Evolutionary conservation across 2,888 invertebrate genomes (phyloP).

Genomic region (Linnaemya tessellans): DNA sequence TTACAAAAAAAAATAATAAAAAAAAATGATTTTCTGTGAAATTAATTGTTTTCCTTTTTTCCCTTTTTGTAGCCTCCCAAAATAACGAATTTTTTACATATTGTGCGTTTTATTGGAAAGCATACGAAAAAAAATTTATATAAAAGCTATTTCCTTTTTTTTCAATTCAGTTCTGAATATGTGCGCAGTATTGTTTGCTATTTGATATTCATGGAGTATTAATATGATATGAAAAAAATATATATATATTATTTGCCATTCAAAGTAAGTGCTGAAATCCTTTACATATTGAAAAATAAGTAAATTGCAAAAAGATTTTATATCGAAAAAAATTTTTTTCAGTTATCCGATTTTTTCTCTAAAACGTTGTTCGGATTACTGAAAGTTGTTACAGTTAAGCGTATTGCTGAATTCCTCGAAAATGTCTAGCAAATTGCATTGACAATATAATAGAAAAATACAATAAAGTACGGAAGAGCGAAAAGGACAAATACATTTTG

Average conservation of each 20-base stretch:
- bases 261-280: background rate
- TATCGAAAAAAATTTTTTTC: too few species aligned
- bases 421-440: too few species aligned
- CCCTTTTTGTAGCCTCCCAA: background rate
- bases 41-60: conserved; percentile 2
- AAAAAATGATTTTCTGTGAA: background rate
- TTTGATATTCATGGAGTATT: conserved; percentile 38
- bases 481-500: too few species aligned
- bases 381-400: too few species aligned
- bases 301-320: too few species aligned
- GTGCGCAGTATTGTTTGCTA: conserved; percentile 27
- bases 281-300: background rate
- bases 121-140: background rate
- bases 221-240: background rate
- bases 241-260: background rate
- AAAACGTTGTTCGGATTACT: too few species aligned
- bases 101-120: conserved; percentile 15
- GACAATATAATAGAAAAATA: too few species aligned
- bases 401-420: too few species aligned
- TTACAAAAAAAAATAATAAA: background rate
- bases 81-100: background rate
- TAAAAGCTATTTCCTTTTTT: conserved; percentile 24
- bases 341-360: too few species aligned
- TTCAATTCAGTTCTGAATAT: background rate
- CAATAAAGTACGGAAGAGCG: too few species aligned